phyloP scores from a whole-genome alignment of 2,797 vertebrate species.

The Hemibagrus guttatus region DNA sequence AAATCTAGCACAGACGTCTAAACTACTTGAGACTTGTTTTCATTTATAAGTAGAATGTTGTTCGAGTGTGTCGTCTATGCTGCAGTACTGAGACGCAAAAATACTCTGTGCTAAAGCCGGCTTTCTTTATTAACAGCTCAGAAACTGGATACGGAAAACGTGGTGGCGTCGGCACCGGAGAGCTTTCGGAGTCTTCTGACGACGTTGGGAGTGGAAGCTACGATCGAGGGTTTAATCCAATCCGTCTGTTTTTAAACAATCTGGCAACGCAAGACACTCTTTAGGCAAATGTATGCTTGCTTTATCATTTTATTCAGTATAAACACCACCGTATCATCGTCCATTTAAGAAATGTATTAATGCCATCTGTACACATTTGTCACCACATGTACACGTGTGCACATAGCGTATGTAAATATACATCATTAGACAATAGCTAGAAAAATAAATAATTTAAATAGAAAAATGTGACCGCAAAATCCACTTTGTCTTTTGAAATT shows the following conservation, averaged over 20 bases:
- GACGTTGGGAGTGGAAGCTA: conserved; percentile 78
- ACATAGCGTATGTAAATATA: conserved; percentile 63
- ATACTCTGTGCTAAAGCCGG: not conserved
- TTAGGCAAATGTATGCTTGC: conserved; percentile 46
- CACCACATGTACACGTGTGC: conserved; percentile 65
- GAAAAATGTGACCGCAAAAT: conserved; percentile 82
- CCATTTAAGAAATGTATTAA: conserved; percentile 73
- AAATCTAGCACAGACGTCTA: not conserved
- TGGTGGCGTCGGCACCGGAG: conserved; percentile 55
- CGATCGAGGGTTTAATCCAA: conserved; percentile 79
- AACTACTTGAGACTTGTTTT: not conserved
- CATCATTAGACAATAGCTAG: conserved; percentile 74
- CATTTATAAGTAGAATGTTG: not conserved
- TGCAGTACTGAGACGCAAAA: not conserved
- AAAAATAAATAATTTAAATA: conserved; percentile 96
- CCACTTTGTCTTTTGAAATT: conserved; percentile 58
- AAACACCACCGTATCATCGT: conserved; percentile 77
- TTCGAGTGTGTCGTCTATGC: not conserved
- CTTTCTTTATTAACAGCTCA: conserved; percentile 63
- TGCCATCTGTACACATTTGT: conserved; percentile 72
- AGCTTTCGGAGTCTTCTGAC: conserved; percentile 79
- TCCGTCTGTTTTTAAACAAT: conserved; percentile 52
- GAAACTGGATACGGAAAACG: conserved; percentile 53
- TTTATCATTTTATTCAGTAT: conserved; percentile 81
- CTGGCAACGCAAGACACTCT: not conserved